These are phyloP conservation scores for Poicephalus gulielmi DNA, from an alignment of 2,113 vertebrate species.

Conservation along the genomic window DNA sequence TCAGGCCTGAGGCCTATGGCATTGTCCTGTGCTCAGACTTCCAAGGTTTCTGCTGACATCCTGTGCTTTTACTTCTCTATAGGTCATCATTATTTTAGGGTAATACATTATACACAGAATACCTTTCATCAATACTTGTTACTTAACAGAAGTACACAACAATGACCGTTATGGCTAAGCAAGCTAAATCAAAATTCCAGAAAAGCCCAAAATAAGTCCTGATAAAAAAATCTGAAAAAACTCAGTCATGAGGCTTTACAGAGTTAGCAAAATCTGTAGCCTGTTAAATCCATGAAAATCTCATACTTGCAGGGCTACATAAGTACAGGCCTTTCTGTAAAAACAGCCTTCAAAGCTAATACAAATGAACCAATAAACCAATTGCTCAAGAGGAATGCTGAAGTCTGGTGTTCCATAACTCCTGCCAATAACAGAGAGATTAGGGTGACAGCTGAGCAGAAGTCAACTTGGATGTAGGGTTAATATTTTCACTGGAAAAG, in stretches of 20 bases:
- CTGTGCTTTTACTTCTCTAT: background rate
- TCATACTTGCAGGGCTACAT: background rate
- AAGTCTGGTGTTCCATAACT: background rate
- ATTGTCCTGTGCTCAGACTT: background rate
- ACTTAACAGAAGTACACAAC: background rate
- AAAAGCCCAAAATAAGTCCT: background rate
- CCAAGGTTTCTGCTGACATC: background rate
- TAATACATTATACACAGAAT: background rate
- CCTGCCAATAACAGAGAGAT: fast-evolving
- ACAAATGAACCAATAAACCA: background rate
- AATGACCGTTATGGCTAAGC: background rate
- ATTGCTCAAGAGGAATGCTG: background rate
- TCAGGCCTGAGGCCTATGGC: background rate
- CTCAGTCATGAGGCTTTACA: background rate
- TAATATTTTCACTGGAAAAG: background rate
- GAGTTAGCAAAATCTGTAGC: background rate
- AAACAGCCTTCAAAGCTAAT: background rate
- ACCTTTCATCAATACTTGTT: background rate
- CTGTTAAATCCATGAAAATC: background rate
- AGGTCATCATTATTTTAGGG: background rate
- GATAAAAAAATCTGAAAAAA: background rate
- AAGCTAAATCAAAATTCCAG: background rate
- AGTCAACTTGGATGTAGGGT: background rate
- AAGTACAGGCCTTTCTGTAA: background rate
- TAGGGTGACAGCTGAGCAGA: background rate